Conservation (phyloP, 2,113 vertebrate species). For the Gallinago undulata region DNA sequence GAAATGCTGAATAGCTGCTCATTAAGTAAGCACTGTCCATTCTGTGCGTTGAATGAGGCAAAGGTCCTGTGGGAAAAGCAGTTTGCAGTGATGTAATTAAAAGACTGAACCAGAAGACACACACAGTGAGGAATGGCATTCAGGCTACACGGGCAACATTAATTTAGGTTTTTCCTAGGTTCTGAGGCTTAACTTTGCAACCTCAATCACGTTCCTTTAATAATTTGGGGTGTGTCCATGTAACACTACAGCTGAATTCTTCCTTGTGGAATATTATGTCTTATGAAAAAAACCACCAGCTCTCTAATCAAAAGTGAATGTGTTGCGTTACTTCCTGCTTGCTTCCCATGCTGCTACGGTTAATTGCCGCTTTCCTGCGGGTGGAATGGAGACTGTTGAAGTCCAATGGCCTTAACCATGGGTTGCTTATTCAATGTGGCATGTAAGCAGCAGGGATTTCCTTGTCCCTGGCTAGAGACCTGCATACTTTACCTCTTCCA, state of each 20-base stretch:
- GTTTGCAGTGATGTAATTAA: conserved; percentile 50
- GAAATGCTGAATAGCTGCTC: conserved; percentile 37
- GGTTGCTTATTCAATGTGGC: conserved; percentile 57
- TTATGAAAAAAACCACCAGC: not conserved
- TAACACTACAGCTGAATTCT: not conserved
- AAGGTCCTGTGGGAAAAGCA: conserved; percentile 36
- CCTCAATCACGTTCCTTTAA: not conserved
- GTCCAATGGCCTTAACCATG: conserved; percentile 40
- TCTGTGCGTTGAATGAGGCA: not conserved
- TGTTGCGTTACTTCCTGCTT: conserved; percentile 43
- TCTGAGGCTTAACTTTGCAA: conserved; percentile 10
- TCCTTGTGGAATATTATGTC: not conserved
- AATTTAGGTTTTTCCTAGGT: not conserved
- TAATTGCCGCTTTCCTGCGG: conserved; percentile 55
- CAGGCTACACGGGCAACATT: not conserved
- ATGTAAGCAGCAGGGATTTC: conserved; percentile 70
- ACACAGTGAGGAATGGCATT: not conserved
- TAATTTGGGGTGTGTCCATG: not conserved
- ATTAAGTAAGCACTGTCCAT: conserved; percentile 38
- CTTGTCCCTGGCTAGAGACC: conserved; percentile 57
- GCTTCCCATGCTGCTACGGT: not conserved
- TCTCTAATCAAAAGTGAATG: conserved; percentile 5
- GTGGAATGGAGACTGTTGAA: conserved; percentile 38
- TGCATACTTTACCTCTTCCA: conserved; percentile 68
- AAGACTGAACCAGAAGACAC: not conserved